Evolutionary conservation across 2,888 invertebrate genomes (phyloP).

Genomic region (Aleiodes testaceus): DNA sequence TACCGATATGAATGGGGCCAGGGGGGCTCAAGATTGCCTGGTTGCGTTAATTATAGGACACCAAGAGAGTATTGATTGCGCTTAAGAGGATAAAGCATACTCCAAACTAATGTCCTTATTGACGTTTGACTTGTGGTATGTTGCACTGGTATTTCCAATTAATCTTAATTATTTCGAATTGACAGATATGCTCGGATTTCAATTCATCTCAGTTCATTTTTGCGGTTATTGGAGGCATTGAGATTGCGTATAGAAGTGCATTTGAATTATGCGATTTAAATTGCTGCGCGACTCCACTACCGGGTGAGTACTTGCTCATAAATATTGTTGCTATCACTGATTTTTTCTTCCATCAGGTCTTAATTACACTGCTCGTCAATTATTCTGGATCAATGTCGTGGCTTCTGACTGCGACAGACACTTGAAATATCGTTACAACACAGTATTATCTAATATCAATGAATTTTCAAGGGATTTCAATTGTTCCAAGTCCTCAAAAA

Average conservation of each 20-base stretch:
- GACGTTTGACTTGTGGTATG: slow-evolving; percentile 36
- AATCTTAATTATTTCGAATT: slow-evolving; percentile 37
- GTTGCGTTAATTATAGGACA: slow-evolving; percentile 40
- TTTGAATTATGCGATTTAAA: slow-evolving; percentile 38
- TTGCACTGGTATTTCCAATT: slow-evolving; percentile 31
- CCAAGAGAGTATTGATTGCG: slow-evolving; percentile 38
- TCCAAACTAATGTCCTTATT: slow-evolving; percentile 40
- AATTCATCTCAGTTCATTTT: slow-evolving; percentile 34
- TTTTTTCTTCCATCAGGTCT: slow-evolving; percentile 40
- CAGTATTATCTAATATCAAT: slow-evolving; percentile 46
- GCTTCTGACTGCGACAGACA: slow-evolving; percentile 47
- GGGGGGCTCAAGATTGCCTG: slow-evolving; percentile 35
- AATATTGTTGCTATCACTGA: background rate
- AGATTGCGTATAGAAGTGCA: slow-evolving; percentile 48
- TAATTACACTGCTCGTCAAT: slow-evolving; percentile 48
- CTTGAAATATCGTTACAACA: slow-evolving; percentile 49
- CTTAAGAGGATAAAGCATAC: slow-evolving; percentile 32
- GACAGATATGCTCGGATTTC: slow-evolving; percentile 10
- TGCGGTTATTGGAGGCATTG: slow-evolving; percentile 48
- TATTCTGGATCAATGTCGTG: slow-evolving; percentile 50
- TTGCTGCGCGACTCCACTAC: slow-evolving; percentile 35
- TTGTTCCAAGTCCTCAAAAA: slow-evolving; percentile 45
- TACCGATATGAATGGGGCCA: slow-evolving; percentile 35
- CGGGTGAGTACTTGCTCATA: slow-evolving; percentile 36
- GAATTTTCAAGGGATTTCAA: slow-evolving; percentile 48